phyloP scores from a whole-genome alignment of 2,888 invertebrate species.

The Drosophila lutescens region DNA sequence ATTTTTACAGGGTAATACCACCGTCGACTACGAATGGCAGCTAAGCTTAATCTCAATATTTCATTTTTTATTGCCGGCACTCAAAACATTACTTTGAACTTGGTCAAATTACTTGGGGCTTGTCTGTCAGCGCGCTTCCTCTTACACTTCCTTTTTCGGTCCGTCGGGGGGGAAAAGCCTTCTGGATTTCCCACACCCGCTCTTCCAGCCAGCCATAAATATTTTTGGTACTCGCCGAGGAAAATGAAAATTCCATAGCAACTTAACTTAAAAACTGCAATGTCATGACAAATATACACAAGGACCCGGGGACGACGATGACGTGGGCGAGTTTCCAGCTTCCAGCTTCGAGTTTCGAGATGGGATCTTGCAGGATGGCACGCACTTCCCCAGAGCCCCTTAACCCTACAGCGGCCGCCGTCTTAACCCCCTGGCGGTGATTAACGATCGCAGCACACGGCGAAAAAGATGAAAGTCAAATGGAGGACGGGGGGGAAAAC shows the following conservation, averaged over 20 bases:
- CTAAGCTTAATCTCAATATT: conserved; percentile 36
- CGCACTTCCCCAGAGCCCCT: conserved; percentile 21
- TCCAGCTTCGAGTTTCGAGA: neutral
- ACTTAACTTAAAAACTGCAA: conserved; percentile 44
- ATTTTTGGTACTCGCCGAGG: conserved; percentile 36
- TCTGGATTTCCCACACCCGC: neutral
- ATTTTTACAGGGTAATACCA: conserved; percentile 2
- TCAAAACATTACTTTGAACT: conserved; percentile 43
- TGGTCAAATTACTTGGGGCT: conserved; percentile 45
- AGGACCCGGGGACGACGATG: conserved; percentile 18
- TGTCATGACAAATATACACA: conserved; percentile 50
- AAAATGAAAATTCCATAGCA: conserved; percentile 48
- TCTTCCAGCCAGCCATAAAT: conserved; percentile 25
- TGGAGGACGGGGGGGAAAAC: neutral
- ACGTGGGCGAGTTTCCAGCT: conserved; percentile 11
- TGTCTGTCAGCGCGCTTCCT: conserved; percentile 45
- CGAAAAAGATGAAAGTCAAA: conserved; percentile 42
- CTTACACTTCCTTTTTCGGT: conserved; percentile 8
- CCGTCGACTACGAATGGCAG: neutral
- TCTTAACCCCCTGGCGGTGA: conserved; percentile 28
- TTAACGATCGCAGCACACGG: conserved; percentile 51
- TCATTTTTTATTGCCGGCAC: conserved; percentile 41
- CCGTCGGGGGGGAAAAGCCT: neutral
- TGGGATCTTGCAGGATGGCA: conserved; percentile 35
- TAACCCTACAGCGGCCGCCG: neutral